Percentiles rank a stretch among this genome's conserved stretches.
phyloP scores from a whole-genome alignment of 2,888 invertebrate genomes.

The Marronus borbonicus region DNA sequence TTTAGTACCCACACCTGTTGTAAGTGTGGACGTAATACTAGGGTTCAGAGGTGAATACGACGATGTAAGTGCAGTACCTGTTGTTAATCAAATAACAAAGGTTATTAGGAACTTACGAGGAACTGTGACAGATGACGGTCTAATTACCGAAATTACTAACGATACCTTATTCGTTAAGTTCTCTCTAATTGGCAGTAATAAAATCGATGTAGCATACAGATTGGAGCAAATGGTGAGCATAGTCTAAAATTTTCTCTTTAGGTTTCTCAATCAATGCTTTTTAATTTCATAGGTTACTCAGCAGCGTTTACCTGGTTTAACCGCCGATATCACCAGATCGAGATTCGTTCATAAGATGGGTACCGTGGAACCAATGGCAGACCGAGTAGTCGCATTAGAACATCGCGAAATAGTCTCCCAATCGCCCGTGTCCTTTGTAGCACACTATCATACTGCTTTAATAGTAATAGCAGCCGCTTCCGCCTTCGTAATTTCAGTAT shows the following conservation, averaged over 20 bases:
- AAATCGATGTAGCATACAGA: slow-evolving; percentile 85
- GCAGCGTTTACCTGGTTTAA: slow-evolving; percentile 72
- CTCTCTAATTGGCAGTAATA: slow-evolving; percentile 80
- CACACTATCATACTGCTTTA: slow-evolving; percentile 83
- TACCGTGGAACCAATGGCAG: slow-evolving; percentile 65
- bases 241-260: not conserved
- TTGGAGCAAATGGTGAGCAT: slow-evolving; percentile 82
- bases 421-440: slow-evolving; percentile 78
- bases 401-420: slow-evolving; percentile 81
- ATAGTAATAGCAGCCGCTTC: slow-evolving; percentile 85
- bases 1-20: slow-evolving; percentile 80
- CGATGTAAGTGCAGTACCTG: slow-evolving; percentile 71
- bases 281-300: slow-evolving; percentile 67
- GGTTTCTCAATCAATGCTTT: not conserved
- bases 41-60: slow-evolving; percentile 79
- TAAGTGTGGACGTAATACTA: slow-evolving; percentile 82
- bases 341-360: slow-evolving; percentile 75
- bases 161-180: slow-evolving; percentile 75
- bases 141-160: slow-evolving; percentile 72
- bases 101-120: slow-evolving; percentile 71
- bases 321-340: slow-evolving; percentile 78
- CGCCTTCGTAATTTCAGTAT: slow-evolving; percentile 84
- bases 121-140: slow-evolving; percentile 70
- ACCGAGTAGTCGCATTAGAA: slow-evolving; percentile 73
- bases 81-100: slow-evolving; percentile 69